Percentiles rank a stretch among this genome's conserved stretches.
phyloP scores from a whole-genome alignment of 2,113 vertebrate species.

The Galbula dea region DNA sequence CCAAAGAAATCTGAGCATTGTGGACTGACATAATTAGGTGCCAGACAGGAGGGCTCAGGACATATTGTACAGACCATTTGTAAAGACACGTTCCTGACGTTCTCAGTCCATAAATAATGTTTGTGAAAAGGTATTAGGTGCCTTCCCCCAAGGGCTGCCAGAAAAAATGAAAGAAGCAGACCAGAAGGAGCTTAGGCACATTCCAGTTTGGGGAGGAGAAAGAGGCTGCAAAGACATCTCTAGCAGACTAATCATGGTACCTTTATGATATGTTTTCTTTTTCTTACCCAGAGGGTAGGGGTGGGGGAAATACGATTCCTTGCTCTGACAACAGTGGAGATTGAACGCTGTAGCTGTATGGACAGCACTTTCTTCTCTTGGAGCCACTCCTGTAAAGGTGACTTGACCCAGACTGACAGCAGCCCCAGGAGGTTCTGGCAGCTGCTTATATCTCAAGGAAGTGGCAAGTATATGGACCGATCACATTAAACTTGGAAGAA shows the following conservation, averaged over 20 bases:
- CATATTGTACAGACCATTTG: conserved; percentile 2
- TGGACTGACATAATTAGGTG: neutral
- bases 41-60: conserved; percentile 4
- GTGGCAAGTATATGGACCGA: neutral
- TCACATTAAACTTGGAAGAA: neutral
- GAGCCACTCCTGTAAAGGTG: neutral
- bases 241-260: conserved; percentile 1
- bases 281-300: conserved; percentile 23
- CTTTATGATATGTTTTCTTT: conserved; percentile 29
- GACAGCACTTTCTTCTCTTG: neutral
- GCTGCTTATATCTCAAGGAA: neutral
- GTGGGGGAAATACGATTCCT: conserved; percentile 6
- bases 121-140: neutral
- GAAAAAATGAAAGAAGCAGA: conserved; percentile 23
- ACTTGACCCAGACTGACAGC: neutral
- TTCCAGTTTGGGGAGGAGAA: conserved; percentile 59
- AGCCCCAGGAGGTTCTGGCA: conserved; percentile 30
- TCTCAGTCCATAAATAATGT: conserved; percentile 50
- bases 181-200: conserved; percentile 45
- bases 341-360: neutral
- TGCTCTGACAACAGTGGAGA: neutral
- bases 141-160: conserved; percentile 41
- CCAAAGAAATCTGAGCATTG: neutral
- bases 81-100: neutral
- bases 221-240: conserved; percentile 8